Evolutionary conservation across 2,888 invertebrate genomes (phyloP), one percentile per base, ranked within the genome.

Genomic region (Xestia rhomboidea): DNA sequence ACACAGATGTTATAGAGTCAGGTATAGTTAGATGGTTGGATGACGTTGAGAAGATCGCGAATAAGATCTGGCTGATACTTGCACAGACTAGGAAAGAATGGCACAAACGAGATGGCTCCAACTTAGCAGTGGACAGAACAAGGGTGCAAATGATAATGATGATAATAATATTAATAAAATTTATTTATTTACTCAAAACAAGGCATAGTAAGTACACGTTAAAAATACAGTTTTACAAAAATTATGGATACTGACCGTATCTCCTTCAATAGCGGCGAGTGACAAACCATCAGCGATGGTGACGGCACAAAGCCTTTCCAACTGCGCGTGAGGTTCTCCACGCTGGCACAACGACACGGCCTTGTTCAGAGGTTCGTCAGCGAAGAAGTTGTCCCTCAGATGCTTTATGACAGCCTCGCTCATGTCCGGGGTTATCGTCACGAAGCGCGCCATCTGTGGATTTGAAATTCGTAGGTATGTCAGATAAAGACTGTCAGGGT

Each of bases 361-460:
- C 88, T 97, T 97, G 94, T 98, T 98, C 67, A 98, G 96, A 0
- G 98, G 98, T 92, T 98, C 98, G 91, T 98, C 98, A 0, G 98
- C 98, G 93, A 98, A 98, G 96, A 98, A 98, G 91, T 97, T 98
- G 85, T 97, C 95, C 54, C 98, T 97, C 71, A 98, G 96, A 92
- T 98, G 98, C 44, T 97, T 93, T 81, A 98, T 97, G 69, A 98
- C 98, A 44, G 97, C 97, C 44, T 97, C 96, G 87, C 97, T 89
- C 92, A 96, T 93, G 44, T 93, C 92, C 51, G 92, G 91, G 6
- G 95, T 94, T 85, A 96, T 95, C 11, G 89, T 92, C 83, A 93
- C 93, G 91, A 90, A 96, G 76, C 88, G 91, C 89, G 92, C 89
- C 95, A 95, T 94, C 78, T 89, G 69, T 34, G 10, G 21, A 57